These are phyloP conservation scores for Cheilosia pagana DNA, from an alignment of 2,888 invertebrate genomes.

Conservation along the genomic window DNA sequence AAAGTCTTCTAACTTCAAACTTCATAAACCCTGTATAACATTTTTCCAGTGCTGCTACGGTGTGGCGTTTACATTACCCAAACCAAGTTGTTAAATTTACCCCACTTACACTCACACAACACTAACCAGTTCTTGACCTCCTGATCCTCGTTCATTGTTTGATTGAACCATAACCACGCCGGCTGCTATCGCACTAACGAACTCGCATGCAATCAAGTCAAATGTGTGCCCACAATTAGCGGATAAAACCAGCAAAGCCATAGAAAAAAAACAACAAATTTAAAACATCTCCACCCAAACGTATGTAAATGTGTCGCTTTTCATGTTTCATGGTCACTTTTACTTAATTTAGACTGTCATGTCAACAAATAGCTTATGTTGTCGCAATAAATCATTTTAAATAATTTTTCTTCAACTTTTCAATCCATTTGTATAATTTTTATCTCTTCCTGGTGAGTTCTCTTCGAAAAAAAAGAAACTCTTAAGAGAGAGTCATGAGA, in stretches of 20 bases:
- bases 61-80: not conserved
- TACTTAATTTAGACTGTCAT: conserved; percentile 71
- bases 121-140: not conserved
- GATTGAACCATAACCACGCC: not conserved
- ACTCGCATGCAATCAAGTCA: not conserved
- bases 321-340: conserved; percentile 60
- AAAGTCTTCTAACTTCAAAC: no score
- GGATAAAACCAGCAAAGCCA: not conserved
- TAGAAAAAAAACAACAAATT: conserved; percentile 7
- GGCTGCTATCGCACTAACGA: not conserved
- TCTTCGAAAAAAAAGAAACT: not conserved
- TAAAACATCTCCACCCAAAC: conserved; percentile 25
- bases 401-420: conserved; percentile 19
- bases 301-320: conserved; percentile 55
- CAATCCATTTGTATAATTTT: not conserved
- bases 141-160: conserved; percentile 2
- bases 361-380: conserved; percentile 66
- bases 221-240: conserved; percentile 15
- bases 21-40: no score
- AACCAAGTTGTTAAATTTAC: not conserved
- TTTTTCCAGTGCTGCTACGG: no score
- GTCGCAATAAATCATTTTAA: conserved; percentile 70
- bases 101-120: not conserved
- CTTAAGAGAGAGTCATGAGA: not conserved
- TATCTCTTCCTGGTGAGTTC: not conserved